Evolutionary conservation across 2,113 vertebrate genomes (phyloP).

Genomic region (Gadus macrocephalus): DNA sequence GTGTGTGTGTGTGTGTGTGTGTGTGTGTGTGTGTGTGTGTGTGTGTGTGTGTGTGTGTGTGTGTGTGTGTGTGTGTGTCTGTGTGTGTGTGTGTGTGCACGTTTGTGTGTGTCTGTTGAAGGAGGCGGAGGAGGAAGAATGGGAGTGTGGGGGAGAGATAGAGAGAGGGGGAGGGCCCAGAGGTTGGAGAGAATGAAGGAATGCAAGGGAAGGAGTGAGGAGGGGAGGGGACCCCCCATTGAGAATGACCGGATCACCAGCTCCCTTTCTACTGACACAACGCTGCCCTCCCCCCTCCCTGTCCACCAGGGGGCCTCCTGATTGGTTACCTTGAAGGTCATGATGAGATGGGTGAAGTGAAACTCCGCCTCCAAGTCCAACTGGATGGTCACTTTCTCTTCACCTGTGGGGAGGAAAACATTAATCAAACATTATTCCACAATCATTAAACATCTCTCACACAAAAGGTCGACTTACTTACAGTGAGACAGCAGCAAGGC

Average conservation of each 20-base stretch:
- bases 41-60: neutral
- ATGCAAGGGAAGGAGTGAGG: neutral
- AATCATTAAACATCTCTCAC: neutral
- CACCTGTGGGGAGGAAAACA: slow-evolving; percentile 64
- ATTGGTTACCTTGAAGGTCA: slow-evolving; percentile 94
- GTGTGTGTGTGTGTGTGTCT: neutral
- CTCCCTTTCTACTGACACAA: neutral
- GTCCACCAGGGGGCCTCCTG: slow-evolving; percentile 1
- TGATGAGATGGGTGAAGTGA: slow-evolving; percentile 99
- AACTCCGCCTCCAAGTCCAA: slow-evolving; percentile 96
- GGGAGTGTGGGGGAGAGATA: neutral
- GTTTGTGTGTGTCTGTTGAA: neutral
- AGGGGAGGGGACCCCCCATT: no score
- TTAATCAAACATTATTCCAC: neutral
- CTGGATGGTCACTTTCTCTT: slow-evolving; percentile 93
- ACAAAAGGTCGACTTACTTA: no score
- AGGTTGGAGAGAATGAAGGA: neutral
- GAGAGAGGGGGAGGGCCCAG: neutral
- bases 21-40: neutral
- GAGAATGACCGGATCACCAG: no score
- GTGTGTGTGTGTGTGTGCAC: neutral
- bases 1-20: neutral
- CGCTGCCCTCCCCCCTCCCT: slow-evolving; percentile 6
- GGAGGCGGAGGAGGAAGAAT: neutral
- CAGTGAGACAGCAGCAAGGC: no score